phyloP scores from a whole-genome alignment of 2,888 invertebrate species.

The Coecobrya sp. region DNA sequence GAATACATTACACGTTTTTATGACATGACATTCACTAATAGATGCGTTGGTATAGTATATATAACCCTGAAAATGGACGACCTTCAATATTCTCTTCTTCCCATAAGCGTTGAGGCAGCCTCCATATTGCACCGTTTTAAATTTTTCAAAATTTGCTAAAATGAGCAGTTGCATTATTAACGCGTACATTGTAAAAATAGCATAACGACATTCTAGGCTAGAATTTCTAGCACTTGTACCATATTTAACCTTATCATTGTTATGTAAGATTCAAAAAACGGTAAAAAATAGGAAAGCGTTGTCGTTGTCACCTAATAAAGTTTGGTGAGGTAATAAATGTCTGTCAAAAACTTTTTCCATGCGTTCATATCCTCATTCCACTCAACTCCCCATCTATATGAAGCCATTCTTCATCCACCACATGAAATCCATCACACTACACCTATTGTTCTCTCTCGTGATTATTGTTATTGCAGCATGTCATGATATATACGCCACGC shows the following conservation, averaged over 20 bases:
- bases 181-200: no score
- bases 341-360: slow-evolving; percentile 52
- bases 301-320: slow-evolving; percentile 59
- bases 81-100: no score
- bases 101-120: no score
- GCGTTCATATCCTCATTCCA: slow-evolving; percentile 1
- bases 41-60: not conserved
- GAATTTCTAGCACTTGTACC: no score
- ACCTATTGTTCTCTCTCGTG: slow-evolving; percentile 42
- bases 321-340: slow-evolving; percentile 53
- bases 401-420: not conserved
- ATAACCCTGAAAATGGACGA: not conserved
- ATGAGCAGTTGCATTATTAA: no score
- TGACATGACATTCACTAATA: not conserved
- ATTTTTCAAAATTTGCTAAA: no score
- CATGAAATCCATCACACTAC: slow-evolving; percentile 42
- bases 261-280: not conserved
- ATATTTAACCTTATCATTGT: no score
- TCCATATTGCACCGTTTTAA: no score
- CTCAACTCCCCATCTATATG: not conserved
- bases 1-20: slow-evolving; percentile 5
- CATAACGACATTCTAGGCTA: no score
- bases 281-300: not conserved
- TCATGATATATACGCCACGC: not conserved
- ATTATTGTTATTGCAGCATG: slow-evolving; percentile 19